Evolutionary conservation across 2,888 invertebrate species (phyloP), one percentile per base, ranked within the genome.

Genomic region (Ochlodes sylvanus): DNA sequence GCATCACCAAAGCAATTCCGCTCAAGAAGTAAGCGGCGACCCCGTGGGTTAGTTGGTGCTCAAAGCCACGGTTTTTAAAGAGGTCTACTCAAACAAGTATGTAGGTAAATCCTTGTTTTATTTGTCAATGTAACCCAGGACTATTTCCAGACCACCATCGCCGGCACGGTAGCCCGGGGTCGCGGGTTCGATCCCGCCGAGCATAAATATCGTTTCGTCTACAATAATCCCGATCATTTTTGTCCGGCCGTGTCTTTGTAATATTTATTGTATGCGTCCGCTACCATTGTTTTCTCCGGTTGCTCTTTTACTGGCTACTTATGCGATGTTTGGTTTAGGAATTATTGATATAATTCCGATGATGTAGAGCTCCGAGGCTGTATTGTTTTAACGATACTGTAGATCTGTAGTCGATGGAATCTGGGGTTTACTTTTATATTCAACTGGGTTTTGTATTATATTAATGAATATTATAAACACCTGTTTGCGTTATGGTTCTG

Each of bases 131-230:
- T 17, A 3, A n/a, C n/a, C n/a, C n/a, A 44, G 55, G n/a, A 42
- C 56, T 42, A 63, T 55, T 41, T 50, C 47, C 66, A 82, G 89
- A 88, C 89, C 89, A 89, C 89, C 89, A 78, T 75, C 76, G 76
- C 84, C 72, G 85, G 80, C 81, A 87, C 90, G 86, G 90, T 89
- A 89, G 90, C 89, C 77, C 79, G 83, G 77, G 89, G 89, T 89
- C 89, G 81, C 84, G 80, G 77, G 78, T 71, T 81, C 73, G 72
- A 76, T 73, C 69, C 70, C 70, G 68, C 71, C 73, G 77, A 80
- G 82, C 89, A 90, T 91, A 89, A 90, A 90, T 89, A 88, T 84
- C 79, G 80, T 77, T 77, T 82, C 80, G 80, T 83, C 86, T 86
- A 88, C 86, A 85, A 87, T 84, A 87, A 85, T 85, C 78, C 86